Conservation (phyloP, 2,888 invertebrate species). For the Ferdinandea cuprea region DNA sequence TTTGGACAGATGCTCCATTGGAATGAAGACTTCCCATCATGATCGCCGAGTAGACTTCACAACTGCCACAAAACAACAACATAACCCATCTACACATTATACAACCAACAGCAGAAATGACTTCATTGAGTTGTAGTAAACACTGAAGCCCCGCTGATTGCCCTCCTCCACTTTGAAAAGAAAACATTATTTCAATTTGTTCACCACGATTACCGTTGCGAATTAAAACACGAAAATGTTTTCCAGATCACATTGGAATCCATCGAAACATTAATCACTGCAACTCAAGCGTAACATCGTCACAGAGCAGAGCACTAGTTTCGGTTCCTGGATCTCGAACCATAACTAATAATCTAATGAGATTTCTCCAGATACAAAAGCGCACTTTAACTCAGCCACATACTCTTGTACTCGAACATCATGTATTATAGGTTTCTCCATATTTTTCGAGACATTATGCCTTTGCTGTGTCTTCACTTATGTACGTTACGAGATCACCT, state of each 20-base stretch:
- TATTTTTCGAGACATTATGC: constrained; percentile 41
- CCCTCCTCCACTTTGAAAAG: neutral
- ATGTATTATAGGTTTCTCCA: constrained; percentile 22
- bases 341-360: constrained; percentile 72
- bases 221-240: constrained; percentile 50
- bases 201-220: constrained; percentile 58
- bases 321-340: constrained; percentile 63
- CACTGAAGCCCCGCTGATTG: neutral
- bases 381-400: constrained; percentile 12
- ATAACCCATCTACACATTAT: neutral
- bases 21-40: constrained; percentile 22
- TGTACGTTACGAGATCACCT: constrained; percentile 13
- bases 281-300: constrained; percentile 70
- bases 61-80: neutral
- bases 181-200: constrained; percentile 71
- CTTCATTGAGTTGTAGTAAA: constrained; percentile 26
- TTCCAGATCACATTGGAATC: constrained; percentile 56
- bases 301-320: constrained; percentile 42
- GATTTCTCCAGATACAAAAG: constrained; percentile 24
- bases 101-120: constrained; percentile 28
- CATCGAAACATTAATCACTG: constrained; percentile 66
- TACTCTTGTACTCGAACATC: neutral
- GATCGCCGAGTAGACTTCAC: neutral
- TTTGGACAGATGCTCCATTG: neutral
- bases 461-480: constrained; percentile 14